These are phyloP conservation scores for Cephalopholis sonnerati DNA, from an alignment of 2,113 vertebrate species.

Conservation along the genomic window DNA sequence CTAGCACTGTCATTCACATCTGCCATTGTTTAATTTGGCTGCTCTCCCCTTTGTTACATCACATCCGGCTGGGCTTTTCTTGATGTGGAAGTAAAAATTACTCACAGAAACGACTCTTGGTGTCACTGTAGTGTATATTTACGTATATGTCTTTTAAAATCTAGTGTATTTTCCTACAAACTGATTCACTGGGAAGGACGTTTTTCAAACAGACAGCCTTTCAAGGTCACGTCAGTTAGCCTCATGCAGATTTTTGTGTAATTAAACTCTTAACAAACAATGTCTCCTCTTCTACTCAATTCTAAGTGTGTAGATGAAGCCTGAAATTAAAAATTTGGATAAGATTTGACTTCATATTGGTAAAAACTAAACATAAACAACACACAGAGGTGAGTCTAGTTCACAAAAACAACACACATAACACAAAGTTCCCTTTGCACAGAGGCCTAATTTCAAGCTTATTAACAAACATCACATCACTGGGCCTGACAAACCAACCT, in stretches of 20 bases:
- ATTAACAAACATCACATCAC: not conserved
- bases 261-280: not conserved
- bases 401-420: slow-evolving; percentile 34
- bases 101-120: no score
- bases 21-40: no score
- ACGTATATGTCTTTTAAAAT: no score
- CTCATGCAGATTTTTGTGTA: not conserved
- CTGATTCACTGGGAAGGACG: not conserved
- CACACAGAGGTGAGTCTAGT: not conserved
- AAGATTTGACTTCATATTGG: not conserved
- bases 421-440: not conserved
- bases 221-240: not conserved
- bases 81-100: no score
- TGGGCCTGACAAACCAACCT: slow-evolving; percentile 74
- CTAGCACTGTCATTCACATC: no score
- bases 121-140: no score
- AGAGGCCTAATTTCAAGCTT: not conserved
- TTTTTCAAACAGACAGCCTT: not conserved
- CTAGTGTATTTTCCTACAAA: no score
- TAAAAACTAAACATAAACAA: not conserved
- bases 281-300: not conserved
- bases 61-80: no score
- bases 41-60: no score
- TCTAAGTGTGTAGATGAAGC: not conserved
- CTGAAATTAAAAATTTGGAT: not conserved